phyloP scores from a whole-genome alignment of 2,113 vertebrate genomes.

The Dipodomys ordii region DNA sequence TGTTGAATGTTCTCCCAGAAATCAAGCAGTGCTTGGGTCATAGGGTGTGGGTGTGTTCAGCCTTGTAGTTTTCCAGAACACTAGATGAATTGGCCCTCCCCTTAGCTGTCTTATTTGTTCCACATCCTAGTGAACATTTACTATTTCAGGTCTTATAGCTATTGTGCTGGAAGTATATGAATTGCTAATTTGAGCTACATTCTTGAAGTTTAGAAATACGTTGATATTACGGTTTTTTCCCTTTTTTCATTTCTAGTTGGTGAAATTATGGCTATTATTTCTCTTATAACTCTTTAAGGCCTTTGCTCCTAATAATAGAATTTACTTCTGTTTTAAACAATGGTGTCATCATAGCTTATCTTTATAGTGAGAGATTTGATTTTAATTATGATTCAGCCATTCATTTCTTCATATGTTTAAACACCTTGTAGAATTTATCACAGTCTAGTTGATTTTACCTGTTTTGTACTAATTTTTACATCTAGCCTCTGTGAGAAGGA shows the following conservation, averaged over 20 bases:
- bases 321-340: conserved; percentile 38
- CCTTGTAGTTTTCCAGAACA: neutral
- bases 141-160: neutral
- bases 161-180: neutral
- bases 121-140: neutral
- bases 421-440: neutral
- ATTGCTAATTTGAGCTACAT: conserved; percentile 13
- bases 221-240: neutral
- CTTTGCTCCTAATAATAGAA: neutral
- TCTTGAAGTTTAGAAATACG: neutral
- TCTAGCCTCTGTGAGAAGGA: neutral
- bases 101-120: neutral
- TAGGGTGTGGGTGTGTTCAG: neutral
- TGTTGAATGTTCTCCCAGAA: neutral
- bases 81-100: neutral
- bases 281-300: neutral
- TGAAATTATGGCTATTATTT: neutral
- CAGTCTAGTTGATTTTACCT: neutral
- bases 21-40: neutral
- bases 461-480: neutral
- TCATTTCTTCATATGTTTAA: conserved; percentile 21
- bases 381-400: conserved; percentile 2
- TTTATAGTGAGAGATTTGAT: neutral
- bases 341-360: neutral
- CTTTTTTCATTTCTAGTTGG: neutral